Evolutionary conservation across 1,140 invertebrate genomes (phyloP), one percentile per base, ranked within the genome.

Genomic region (Scaptomyza graminum): DNA sequence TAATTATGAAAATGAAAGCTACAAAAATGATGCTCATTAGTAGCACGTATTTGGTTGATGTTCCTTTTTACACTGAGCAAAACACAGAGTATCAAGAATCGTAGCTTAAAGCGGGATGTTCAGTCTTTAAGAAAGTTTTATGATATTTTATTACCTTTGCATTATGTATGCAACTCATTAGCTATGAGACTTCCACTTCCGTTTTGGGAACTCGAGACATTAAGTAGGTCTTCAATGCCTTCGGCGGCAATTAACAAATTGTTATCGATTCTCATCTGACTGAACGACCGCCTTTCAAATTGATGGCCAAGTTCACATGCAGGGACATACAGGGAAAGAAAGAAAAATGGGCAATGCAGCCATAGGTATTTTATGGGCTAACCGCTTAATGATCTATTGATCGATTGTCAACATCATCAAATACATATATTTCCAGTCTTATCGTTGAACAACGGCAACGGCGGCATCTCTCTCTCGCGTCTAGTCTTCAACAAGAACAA

Each of bases 391-490:
- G 82, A 85, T 85, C 74, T 70, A 85, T 85, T 74, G 75, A 68
- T 80, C 74, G 81, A 78, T 85, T 81, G 82, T 85, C 82, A 85
- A 78, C 76, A 73, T 72, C 82, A 79, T 85, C 82, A 87, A 84
- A 85, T 87, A 85, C 77, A 85, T 85, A 81, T 85, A n/a, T n/a
- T 75, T 81, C 70, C 81, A 41, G 66, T 71, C 52, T 60, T 69
- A 69, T 74, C 65, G 50, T 13, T 37, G 18, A 31, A 9, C 18
- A 43, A 41, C 49, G 51, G 49, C 63, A 54, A 37, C 70, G 51
- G 78, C 62, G 68, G 74, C 73, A 66, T 70, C 52, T 71, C 7
- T 31, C 28, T 31, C 28, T 46, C 44, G 7, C 15, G 15, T 56
- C 49, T 37, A 1, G 37, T 31, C 5, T n/a, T 31, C 54, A 31